Conservation (phyloP, 2,113 vertebrate genomes). For the Microcebus jonahi region DNA sequence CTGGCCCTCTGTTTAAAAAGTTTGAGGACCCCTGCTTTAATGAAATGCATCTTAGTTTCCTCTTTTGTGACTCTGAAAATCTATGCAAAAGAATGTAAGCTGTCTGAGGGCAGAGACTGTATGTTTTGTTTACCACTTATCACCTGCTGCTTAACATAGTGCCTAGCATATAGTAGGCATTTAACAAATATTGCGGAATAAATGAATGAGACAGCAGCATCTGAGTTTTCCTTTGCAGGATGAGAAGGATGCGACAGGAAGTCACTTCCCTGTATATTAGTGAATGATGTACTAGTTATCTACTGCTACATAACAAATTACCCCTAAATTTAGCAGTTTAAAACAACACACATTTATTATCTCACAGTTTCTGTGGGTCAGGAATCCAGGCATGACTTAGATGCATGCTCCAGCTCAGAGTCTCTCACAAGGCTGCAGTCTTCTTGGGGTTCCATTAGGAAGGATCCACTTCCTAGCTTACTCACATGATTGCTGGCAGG, state of each 20-base stretch:
- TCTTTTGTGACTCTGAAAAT: constrained; percentile 32
- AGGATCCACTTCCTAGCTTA: constrained; percentile 5
- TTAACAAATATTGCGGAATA: not conserved
- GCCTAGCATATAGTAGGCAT: not conserved
- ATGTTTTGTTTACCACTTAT: not conserved
- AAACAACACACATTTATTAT: not conserved
- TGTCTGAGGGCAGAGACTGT: not conserved
- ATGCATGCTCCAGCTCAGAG: not conserved
- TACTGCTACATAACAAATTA: not conserved
- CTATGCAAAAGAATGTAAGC: not conserved
- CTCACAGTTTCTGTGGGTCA: not conserved
- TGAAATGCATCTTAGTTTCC: not conserved
- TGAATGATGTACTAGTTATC: not conserved
- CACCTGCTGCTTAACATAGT: not conserved
- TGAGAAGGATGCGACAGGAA: not conserved
- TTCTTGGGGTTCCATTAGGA: not conserved
- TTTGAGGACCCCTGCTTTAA: not conserved
- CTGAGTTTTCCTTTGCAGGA: not conserved
- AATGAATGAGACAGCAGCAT: not conserved
- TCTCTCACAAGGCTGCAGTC: not conserved
- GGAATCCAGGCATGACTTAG: not conserved
- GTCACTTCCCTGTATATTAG: not conserved
- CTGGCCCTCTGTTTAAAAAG: too few relatives aligned
- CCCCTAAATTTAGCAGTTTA: not conserved
- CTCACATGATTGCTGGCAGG: not conserved